These are phyloP conservation scores for Andinoacara biseriatus DNA, from an alignment of 2,113 vertebrate genomes.

Conservation along the genomic window DNA sequence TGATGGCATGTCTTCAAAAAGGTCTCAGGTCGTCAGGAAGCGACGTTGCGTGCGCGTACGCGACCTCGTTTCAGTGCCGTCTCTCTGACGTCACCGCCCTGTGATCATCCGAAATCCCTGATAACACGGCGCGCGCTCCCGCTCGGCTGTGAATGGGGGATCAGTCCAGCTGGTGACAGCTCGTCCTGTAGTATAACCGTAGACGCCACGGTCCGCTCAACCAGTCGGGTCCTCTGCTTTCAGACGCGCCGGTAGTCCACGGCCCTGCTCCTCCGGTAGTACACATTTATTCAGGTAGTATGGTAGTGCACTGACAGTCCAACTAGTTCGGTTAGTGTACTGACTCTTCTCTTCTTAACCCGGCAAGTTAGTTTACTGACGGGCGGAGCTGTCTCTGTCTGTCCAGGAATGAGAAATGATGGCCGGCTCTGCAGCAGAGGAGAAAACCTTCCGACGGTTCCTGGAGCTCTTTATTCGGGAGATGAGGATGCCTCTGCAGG, in stretches of 20 bases:
- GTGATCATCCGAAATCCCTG: slow-evolving; percentile 71
- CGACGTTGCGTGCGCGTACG: slow-evolving; percentile 56
- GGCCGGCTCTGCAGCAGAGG: slow-evolving; percentile 91
- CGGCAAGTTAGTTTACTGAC: slow-evolving; percentile 57
- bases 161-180: slow-evolving; percentile 65
- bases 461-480: slow-evolving; percentile 94
- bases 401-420: slow-evolving; percentile 93
- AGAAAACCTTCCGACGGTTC: slow-evolving; percentile 97
- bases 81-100: slow-evolving; percentile 64
- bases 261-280: slow-evolving; percentile 36
- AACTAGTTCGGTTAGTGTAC: slow-evolving; percentile 20
- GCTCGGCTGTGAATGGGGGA: slow-evolving; percentile 66
- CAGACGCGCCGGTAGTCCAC: slow-evolving; percentile 23
- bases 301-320: slow-evolving; percentile 28
- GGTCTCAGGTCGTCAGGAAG: slow-evolving; percentile 26
- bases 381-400: slow-evolving; percentile 68
- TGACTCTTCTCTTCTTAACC: slow-evolving; percentile 45
- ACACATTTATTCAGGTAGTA: slow-evolving; percentile 42
- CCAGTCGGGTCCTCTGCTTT: slow-evolving; percentile 18
- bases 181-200: slow-evolving; percentile 30
- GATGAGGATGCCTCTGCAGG: slow-evolving; percentile 92
- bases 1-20: slow-evolving; percentile 14
- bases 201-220: slow-evolving; percentile 26
- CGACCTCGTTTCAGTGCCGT: not conserved
- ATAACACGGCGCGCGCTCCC: slow-evolving; percentile 67